Evolutionary conservation across 2,113 vertebrate species (phyloP).

Genomic region (Phoxinus phoxinus): DNA sequence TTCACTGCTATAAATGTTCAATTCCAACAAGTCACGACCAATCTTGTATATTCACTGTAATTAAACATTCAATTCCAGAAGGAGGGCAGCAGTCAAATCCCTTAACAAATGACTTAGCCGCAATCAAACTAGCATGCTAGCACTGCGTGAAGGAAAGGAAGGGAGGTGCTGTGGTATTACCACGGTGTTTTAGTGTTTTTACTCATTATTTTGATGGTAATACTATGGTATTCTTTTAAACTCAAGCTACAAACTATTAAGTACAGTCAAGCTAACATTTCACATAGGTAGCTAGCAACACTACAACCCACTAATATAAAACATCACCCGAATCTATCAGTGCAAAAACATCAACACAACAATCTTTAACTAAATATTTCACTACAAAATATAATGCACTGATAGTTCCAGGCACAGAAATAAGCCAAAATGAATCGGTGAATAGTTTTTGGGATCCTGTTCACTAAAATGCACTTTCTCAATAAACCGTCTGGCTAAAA

Average conservation of each 20-base stretch:
- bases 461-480: not conserved
- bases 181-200: not conserved
- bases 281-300: not conserved
- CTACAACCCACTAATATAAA: not conserved
- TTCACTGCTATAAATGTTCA: conserved; percentile 49
- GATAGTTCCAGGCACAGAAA: not conserved
- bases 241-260: not conserved
- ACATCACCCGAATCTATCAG: not conserved
- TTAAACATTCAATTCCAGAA: conserved; percentile 58
- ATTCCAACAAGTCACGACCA: conserved; percentile 42
- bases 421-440: not conserved
- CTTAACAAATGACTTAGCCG: conserved; percentile 41
- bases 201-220: not conserved
- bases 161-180: not conserved
- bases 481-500: not conserved
- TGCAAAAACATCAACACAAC: not conserved
- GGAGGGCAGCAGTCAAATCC: conserved; percentile 40
- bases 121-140: conserved; percentile 37
- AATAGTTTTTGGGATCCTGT: not conserved
- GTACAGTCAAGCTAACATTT: not conserved
- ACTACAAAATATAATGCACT: not conserved
- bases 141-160: not conserved
- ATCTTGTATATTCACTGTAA: conserved; percentile 53
- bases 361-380: not conserved
- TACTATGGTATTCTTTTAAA: not conserved